Evolutionary conservation across 2,888 invertebrate species (phyloP).

Genomic region (Cantharis rustica): DNA sequence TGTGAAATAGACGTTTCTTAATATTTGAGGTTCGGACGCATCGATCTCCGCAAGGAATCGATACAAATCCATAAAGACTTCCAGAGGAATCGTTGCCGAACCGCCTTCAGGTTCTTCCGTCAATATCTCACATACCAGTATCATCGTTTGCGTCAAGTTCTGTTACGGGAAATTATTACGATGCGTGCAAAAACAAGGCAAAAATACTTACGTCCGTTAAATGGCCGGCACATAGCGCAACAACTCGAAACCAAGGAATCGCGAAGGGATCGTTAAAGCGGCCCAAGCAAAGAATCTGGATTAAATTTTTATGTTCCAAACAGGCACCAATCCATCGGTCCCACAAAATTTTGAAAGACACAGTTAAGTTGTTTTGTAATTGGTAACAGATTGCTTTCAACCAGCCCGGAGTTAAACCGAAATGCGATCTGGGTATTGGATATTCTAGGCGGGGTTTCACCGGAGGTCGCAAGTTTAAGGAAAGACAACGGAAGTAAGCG

Average conservation of each 20-base stretch:
- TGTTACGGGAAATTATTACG: constrained; percentile 48
- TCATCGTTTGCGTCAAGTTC: constrained; percentile 79
- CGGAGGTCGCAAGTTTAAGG: constrained; percentile 78
- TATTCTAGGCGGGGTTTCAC: constrained; percentile 79
- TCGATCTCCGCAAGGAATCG: constrained; percentile 63
- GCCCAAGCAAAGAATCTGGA: constrained; percentile 72
- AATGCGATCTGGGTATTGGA: constrained; percentile 69
- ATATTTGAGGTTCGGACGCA: constrained; percentile 54
- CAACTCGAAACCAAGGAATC: constrained; percentile 74
- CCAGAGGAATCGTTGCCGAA: constrained; percentile 71
- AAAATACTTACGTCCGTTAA: constrained; percentile 63
- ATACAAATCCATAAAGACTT: constrained; percentile 67
- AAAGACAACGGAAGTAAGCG: constrained; percentile 79
- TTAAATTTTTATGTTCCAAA: constrained; percentile 65
- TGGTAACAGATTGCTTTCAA: constrained; percentile 77
- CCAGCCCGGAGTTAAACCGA: constrained; percentile 80
- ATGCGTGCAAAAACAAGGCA: background rate
- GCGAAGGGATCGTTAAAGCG: constrained; percentile 66
- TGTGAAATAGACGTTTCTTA: constrained; percentile 49
- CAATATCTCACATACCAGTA: constrained; percentile 77
- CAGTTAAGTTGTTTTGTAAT: constrained; percentile 60
- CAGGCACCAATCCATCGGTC: constrained; percentile 70
- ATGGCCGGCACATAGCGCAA: constrained; percentile 73
- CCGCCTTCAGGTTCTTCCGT: constrained; percentile 86
- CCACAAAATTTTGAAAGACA: constrained; percentile 53